phyloP scores from a whole-genome alignment of 1,140 invertebrate species.

The Drosophila nigrodunni region DNA sequence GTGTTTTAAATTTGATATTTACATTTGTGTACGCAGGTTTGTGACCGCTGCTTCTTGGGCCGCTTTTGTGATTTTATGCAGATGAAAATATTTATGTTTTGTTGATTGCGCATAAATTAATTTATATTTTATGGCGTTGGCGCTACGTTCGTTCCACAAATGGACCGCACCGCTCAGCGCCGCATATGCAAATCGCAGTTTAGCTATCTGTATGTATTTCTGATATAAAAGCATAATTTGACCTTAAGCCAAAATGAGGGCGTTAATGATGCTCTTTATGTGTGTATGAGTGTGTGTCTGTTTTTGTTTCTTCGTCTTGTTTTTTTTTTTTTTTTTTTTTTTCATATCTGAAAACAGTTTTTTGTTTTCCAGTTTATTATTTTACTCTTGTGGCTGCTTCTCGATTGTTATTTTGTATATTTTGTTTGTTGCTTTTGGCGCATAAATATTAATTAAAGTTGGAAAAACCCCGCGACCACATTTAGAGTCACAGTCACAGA shows the following conservation, averaged over 20 bases:
- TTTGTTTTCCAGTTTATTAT: slow-evolving; percentile 48
- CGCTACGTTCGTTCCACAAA: slow-evolving; percentile 78
- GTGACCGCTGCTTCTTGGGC: slow-evolving; percentile 69
- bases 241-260: slow-evolving; percentile 82
- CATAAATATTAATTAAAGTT: slow-evolving; percentile 77
- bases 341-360: slow-evolving; percentile 35
- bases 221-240: slow-evolving; percentile 82
- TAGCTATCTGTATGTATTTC: slow-evolving; percentile 38
- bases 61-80: slow-evolving; percentile 79
- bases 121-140: slow-evolving; percentile 83
- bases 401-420: slow-evolving; percentile 42
- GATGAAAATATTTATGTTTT: slow-evolving; percentile 84
- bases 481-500: slow-evolving; percentile 33
- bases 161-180: slow-evolving; percentile 56
- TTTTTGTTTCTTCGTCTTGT: background rate
- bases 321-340: slow-evolving; percentile 52
- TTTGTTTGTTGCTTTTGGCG: slow-evolving; percentile 65
- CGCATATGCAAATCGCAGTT: slow-evolving; percentile 31
- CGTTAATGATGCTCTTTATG: slow-evolving; percentile 80
- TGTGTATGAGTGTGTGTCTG: slow-evolving; percentile 17
- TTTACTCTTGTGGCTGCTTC: slow-evolving; percentile 31
- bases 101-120: slow-evolving; percentile 83
- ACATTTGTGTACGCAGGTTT: slow-evolving; percentile 70
- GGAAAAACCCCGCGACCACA: slow-evolving; percentile 50
- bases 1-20: slow-evolving; percentile 58